Percentiles rank a stretch among this genome's conserved stretches.
phyloP scores from a whole-genome alignment of 2,113 vertebrate genomes.

The Phylloscopus trochilus region DNA sequence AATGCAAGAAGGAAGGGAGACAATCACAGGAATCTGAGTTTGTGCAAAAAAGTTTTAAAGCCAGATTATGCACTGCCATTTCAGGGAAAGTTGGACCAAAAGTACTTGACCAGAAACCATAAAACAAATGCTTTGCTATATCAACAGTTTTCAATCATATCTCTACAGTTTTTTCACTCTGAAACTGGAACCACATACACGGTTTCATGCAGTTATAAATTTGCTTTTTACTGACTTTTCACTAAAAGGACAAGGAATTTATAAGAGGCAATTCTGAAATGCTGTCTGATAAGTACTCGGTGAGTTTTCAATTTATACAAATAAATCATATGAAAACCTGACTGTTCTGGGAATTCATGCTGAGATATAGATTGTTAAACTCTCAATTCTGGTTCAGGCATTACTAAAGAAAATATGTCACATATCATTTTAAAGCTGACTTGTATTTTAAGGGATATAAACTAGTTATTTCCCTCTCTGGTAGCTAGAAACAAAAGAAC shows the following conservation, averaged over 20 bases:
- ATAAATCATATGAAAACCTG: neutral
- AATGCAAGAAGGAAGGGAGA: neutral
- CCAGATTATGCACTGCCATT: neutral
- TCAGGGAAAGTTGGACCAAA: neutral
- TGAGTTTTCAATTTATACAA: neutral
- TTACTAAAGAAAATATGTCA: neutral
- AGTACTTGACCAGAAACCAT: neutral
- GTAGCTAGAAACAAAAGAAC: neutral
- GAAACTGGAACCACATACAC: neutral
- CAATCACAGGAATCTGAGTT: neutral
- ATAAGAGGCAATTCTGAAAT: neutral
- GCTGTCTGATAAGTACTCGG: neutral
- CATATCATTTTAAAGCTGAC: neutral
- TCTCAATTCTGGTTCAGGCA: neutral
- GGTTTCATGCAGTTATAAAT: neutral
- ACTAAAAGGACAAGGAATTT: neutral
- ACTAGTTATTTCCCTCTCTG: neutral
- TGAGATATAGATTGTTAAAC: neutral
- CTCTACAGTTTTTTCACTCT: neutral
- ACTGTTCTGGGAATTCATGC: neutral
- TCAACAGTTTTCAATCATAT: neutral
- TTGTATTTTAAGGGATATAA: neutral
- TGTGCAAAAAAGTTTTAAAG: neutral
- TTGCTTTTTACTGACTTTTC: neutral
- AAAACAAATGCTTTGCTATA: neutral